phyloP scores from a whole-genome alignment of 2,888 invertebrate genomes.

The Saturnia japonica region DNA sequence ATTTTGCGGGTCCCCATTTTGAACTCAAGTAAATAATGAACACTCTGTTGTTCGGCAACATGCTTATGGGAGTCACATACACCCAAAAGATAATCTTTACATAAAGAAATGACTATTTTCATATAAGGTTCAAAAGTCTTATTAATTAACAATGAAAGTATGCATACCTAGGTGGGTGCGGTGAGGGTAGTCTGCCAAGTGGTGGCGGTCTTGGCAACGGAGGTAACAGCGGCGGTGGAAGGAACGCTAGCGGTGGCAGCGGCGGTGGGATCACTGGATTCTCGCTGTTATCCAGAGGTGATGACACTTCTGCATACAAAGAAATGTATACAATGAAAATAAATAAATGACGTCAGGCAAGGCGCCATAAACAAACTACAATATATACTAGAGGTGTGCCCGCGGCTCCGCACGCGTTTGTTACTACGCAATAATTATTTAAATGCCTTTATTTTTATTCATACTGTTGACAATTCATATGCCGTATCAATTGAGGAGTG shows the following conservation, averaged over 20 bases:
- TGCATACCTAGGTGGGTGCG: constrained; percentile 76
- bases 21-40: background rate
- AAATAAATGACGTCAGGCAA: too few species aligned
- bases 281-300: constrained; percentile 69
- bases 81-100: background rate
- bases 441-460: too few species aligned
- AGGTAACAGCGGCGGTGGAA: constrained; percentile 81
- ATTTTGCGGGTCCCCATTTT: too few species aligned
- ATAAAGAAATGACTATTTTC: background rate
- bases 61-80: background rate
- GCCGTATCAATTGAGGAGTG: too few species aligned
- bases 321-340: too few species aligned
- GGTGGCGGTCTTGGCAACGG: constrained; percentile 85
- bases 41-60: background rate
- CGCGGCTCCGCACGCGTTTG: too few species aligned
- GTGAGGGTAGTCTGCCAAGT: constrained; percentile 80
- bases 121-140: background rate
- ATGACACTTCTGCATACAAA: constrained; percentile 72
- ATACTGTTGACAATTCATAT: too few species aligned
- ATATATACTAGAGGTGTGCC: too few species aligned
- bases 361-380: too few species aligned
- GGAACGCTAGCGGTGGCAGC: constrained; percentile 80
- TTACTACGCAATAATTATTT: too few species aligned
- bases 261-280: constrained; percentile 58
- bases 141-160: background rate